Base-by-base conservation (phyloP, 2,113 vertebrate genomes). In the Ictalurus punctatus region DNA sequence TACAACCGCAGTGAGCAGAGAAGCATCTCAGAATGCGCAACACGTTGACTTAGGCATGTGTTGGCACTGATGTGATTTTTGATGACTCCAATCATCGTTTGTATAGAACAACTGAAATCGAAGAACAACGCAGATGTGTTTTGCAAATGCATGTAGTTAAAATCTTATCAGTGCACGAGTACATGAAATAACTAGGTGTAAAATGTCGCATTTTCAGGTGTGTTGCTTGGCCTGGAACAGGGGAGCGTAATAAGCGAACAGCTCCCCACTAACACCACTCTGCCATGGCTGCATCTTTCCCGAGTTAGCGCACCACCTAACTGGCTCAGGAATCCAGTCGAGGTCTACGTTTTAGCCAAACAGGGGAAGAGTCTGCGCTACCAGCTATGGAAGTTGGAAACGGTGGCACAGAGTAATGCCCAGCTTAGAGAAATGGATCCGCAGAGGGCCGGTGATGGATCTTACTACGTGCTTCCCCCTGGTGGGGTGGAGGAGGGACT, bases 331-430 rank as follows among this genome's bases (percentile, higher is more conserved):
- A 16, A 74, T 0, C 80, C 84, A 0, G 74, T 93, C 59, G 86
- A 96, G 63, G 91, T 92, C 6, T 95, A 94, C 89, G 69, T 97
- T 90, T 90, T 97, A 19, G 95, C 96, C 52, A 98, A 98, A 91
- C 97, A 98, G 92, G 97, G 97, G 56, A 98, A 98, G 92, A 98
- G 97, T 90, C 94, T 96, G 87, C 96, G 94, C 76, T 97, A 97
- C 90, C 97, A 97, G 93, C 92, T 98, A 86, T 98, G 97, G 97
- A 94, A 90, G 87, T 93, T 96, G 37, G 91, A 95, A 40, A 91
- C 90, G 1, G 79, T 97, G 5, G 93, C 92, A 48, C 92, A 94
- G 3, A 98, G 97, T 93, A 98, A 98, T 27, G 74, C 91, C n/a
- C 97, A 98, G 91, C 95, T 98, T 65, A 95, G 59, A 0, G 94